Evolutionary conservation across 2,797 vertebrate species (phyloP), one percentile per base, ranked within the genome.

Genomic region (Pristis pectinata): DNA sequence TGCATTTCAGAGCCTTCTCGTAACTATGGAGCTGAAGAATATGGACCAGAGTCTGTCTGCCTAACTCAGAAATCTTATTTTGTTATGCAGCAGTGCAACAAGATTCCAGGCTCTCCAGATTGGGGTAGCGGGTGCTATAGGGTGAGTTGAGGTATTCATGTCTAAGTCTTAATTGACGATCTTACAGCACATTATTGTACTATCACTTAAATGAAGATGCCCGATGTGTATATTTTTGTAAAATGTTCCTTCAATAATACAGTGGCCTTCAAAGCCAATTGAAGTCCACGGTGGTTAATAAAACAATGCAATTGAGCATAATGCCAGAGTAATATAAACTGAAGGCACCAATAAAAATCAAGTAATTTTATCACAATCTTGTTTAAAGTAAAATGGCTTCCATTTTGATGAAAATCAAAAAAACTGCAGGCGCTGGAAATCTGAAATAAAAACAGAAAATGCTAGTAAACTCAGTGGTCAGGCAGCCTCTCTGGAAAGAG

Each of bases 81-180:
- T 95, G 95, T 98, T 76, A 99, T 99, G 98, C 98, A 99, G 95
- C 98, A 98, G 95, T 99, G 99, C 96, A 97, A 97, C 95, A 98
- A 97, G 95, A 98, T 97, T 95, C 97, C 99, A 97, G 98, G 97
- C 76, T 99, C 98, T 87, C 99, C 99, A 0, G 99, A 99, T 96
- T 99, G 99, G 99, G 99, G 99, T 56, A 99, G 98, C 94, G 99
- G 99, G 24, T 99, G 99, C 97, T 99, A 99, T 95, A 98, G 98
- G 97, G 99, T 99, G 92, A 94, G 92, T 94, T 72, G 64, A 7
- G 22, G 24, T 22, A 2, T 93, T n/a, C 41, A 64, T 49, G 27
- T 92, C n/a, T 49, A 49, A 17, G 2, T 72, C 44, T 64, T 70
- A 44, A 89, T 59, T 61, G 30, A 30, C 17, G 91, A 64, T 1